Conservation (phyloP, 64 coral and sea anemone genomes). For the Montipora efflorescens region DNA sequence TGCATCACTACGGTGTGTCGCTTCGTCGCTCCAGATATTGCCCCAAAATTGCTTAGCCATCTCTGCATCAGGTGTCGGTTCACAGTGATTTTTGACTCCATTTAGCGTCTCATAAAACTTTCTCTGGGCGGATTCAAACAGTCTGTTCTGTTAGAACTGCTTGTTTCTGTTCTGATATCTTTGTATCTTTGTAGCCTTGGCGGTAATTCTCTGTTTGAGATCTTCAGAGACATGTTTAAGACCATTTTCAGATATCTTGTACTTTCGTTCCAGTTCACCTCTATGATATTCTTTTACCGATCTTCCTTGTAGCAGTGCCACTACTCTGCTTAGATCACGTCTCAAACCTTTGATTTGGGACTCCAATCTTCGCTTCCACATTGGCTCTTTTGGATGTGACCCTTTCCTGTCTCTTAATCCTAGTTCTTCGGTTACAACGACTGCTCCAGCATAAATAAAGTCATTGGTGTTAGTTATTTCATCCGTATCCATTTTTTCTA, state of each 20-base stretch:
- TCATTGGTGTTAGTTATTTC: no score
- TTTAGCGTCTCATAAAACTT: conserved; percentile 30
- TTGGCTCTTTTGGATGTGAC: no score
- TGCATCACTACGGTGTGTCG: conserved; percentile 16
- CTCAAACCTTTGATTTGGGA: no score
- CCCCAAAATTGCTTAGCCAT: conserved; percentile 32
- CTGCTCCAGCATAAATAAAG: no score
- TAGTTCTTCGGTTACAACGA: no score
- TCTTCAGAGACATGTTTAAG: conserved; percentile 14
- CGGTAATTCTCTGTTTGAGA: conserved; percentile 43
- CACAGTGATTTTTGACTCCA: conserved; percentile 17
- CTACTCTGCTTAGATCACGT: no score
- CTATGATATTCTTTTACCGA: conserved; percentile 26
- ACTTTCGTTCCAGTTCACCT: conserved; percentile 45
- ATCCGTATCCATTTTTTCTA: no score
- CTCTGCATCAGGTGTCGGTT: conserved; percentile 55
- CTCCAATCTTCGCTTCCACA: no score
- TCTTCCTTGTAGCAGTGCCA: conserved; percentile 7
- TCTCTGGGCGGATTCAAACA: conserved; percentile 48
- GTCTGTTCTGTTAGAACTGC: conserved; percentile 52
- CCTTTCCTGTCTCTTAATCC: no score
- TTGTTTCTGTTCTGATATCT: conserved; percentile 61
- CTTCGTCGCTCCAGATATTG: conserved; percentile 44
- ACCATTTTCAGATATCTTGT: conserved; percentile 52
- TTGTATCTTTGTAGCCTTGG: conserved; percentile 39